Evolutionary conservation across 2,888 invertebrate species (phyloP).

Genomic region (Micropterix aruncella): DNA sequence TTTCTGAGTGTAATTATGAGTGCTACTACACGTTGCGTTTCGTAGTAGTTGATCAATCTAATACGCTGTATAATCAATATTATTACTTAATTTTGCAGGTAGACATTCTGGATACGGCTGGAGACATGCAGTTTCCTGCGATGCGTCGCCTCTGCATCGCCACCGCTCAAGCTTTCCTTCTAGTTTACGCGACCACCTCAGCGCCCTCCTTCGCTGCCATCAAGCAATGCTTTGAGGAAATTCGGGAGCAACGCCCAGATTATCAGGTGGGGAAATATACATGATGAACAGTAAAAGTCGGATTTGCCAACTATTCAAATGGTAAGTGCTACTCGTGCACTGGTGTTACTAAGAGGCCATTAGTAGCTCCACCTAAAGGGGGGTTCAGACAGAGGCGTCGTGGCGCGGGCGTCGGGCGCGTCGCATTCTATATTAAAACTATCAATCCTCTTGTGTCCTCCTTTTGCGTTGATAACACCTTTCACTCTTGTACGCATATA

Average conservation of each 20-base stretch:
- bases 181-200: slow-evolving; percentile 72
- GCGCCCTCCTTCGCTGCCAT: slow-evolving; percentile 57
- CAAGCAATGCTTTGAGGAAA: slow-evolving; percentile 67
- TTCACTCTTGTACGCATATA: too few relatives aligned
- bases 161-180: slow-evolving; percentile 75
- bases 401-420: too few relatives aligned
- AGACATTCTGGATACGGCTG: slow-evolving; percentile 70
- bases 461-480: too few relatives aligned
- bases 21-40: too few relatives aligned
- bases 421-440: too few relatives aligned
- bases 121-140: slow-evolving; percentile 81
- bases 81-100: slow-evolving; percentile 38
- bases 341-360: neutral
- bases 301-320: neutral
- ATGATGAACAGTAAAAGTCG: neutral
- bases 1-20: too few relatives aligned
- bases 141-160: slow-evolving; percentile 80
- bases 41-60: too few relatives aligned
- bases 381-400: too few relatives aligned
- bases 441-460: too few relatives aligned
- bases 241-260: slow-evolving; percentile 66
- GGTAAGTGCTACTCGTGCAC: neutral
- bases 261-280: slow-evolving; percentile 38
- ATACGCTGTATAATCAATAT: too few relatives aligned
- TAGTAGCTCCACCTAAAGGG: neutral